These are phyloP conservation scores for Tragelaphus scriptus DNA, from an alignment of 2,113 vertebrate genomes.

Conservation along the genomic window DNA sequence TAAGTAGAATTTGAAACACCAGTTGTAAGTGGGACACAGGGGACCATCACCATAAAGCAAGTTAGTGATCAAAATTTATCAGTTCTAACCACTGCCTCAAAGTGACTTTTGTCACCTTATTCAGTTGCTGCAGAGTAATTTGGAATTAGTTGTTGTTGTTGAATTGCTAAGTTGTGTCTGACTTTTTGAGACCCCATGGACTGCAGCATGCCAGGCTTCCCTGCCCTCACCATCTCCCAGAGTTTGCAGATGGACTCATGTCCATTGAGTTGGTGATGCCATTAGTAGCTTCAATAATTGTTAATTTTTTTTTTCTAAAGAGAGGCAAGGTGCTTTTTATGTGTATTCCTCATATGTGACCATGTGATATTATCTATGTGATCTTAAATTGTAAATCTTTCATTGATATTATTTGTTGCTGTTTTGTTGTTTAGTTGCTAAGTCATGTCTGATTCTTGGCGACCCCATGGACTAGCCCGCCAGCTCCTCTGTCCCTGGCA, in stretches of 20 bases:
- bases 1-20: background rate
- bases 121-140: background rate
- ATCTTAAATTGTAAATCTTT: background rate
- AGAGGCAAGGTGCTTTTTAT: background rate
- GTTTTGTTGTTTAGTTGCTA: background rate
- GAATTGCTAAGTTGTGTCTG: background rate
- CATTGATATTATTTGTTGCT: background rate
- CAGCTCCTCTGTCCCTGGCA: background rate
- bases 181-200: background rate
- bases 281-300: background rate
- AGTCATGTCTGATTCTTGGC: background rate
- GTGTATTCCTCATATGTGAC: background rate
- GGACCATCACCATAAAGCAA: background rate
- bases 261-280: background rate
- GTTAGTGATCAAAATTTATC: background rate
- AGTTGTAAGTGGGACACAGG: background rate
- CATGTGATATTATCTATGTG: background rate
- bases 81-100: background rate
- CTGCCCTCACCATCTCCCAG: background rate
- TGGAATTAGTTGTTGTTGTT: background rate
- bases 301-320: background rate
- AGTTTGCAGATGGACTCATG: background rate
- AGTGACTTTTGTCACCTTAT: background rate
- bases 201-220: background rate
- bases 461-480: background rate